Evolutionary conservation across 92 coral and sea anemone genomes (phyloP).

Genomic region (Muricea muricata): DNA sequence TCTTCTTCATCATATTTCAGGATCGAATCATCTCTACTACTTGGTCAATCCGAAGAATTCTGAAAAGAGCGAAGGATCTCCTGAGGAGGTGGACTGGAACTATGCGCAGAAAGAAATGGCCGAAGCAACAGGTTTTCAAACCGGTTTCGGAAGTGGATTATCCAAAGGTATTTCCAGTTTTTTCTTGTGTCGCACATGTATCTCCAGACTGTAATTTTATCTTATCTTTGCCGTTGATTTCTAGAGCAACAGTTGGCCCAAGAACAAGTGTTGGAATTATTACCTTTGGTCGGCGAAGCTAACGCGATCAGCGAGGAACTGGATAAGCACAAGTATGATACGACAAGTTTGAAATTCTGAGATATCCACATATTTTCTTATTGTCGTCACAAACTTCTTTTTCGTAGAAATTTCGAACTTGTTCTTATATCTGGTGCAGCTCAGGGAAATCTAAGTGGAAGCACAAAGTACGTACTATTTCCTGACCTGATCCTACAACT

Average conservation of each 20-base stretch:
- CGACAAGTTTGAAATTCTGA: background rate
- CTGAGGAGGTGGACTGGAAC: slow-evolving; percentile 93
- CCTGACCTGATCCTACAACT: background rate
- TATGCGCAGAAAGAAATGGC: slow-evolving; percentile 97
- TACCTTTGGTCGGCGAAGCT: slow-evolving; percentile 97
- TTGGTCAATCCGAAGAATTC: slow-evolving; percentile 75
- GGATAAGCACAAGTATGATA: slow-evolving; percentile 93
- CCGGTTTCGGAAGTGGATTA: slow-evolving; percentile 90
- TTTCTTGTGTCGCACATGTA: too few species aligned
- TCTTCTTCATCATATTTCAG: slow-evolving; percentile 32
- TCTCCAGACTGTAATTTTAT: background rate
- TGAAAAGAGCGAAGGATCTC: slow-evolving; percentile 93
- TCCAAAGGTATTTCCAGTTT: slow-evolving; percentile 74
- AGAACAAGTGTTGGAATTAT: slow-evolving; percentile 91
- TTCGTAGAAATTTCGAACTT: slow-evolving; percentile 87
- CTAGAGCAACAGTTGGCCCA: slow-evolving; percentile 95
- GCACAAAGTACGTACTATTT: slow-evolving; percentile 81
- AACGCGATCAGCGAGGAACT: slow-evolving; percentile 98
- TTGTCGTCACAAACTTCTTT: background rate
- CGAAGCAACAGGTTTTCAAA: slow-evolving; percentile 95
- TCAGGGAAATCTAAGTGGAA: slow-evolving; percentile 81
- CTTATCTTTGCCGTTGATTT: background rate
- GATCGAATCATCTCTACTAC: slow-evolving; percentile 93
- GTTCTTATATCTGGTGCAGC: slow-evolving; percentile 97
- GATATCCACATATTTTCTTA: background rate